These are phyloP conservation scores for Neomonachus schauinslandi DNA, from an alignment of 2,113 vertebrate genomes.

Conservation along the genomic window DNA sequence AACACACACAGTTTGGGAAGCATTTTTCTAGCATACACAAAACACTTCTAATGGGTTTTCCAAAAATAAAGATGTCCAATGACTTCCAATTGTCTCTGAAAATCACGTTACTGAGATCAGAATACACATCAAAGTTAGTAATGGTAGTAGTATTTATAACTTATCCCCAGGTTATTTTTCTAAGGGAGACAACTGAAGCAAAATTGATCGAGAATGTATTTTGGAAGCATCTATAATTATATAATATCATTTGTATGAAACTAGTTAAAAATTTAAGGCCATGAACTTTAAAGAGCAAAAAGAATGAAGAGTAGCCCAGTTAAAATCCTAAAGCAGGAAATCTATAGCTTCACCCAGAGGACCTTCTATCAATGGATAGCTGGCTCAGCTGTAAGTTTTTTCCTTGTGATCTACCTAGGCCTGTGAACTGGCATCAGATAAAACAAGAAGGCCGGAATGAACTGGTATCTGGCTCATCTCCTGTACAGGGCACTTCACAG, in stretches of 20 bases:
- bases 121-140: not conserved
- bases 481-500: too few species aligned
- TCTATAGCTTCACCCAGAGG: not conserved
- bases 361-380: not conserved
- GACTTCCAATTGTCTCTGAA: not conserved
- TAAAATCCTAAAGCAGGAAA: not conserved
- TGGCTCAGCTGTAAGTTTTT: not conserved
- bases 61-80: not conserved
- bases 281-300: not conserved
- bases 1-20: not conserved
- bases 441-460: not conserved
- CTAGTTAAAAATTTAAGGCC: constrained; percentile 42
- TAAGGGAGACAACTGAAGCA: not conserved
- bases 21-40: not conserved
- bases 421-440: not conserved
- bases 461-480: not conserved
- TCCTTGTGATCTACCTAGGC: too few species aligned
- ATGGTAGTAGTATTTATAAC: not conserved
- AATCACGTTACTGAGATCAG: not conserved
- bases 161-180: not conserved
- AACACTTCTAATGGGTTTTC: not conserved
- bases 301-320: not conserved
- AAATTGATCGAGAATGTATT: not conserved
- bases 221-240: constrained; percentile 23
- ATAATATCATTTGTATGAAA: constrained; percentile 23